These are phyloP conservation scores for Megamerina dolium DNA, from an alignment of 2,888 invertebrate species.

Conservation along the genomic window DNA sequence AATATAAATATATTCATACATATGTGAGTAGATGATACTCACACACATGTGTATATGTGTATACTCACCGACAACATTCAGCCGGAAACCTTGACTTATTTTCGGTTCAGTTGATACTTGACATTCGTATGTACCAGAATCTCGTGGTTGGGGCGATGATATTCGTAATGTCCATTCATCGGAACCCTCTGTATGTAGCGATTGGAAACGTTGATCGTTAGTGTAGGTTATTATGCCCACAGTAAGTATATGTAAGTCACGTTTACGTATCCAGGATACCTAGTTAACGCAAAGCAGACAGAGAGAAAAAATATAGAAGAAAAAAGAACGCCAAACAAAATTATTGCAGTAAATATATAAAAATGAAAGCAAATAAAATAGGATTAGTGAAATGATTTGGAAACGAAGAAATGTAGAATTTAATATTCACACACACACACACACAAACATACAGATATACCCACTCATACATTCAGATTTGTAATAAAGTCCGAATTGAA, in stretches of 20 bases:
- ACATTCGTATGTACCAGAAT: conserved; percentile 68
- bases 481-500: too few relatives aligned
- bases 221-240: conserved; percentile 68
- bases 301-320: conserved; percentile 11
- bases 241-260: conserved; percentile 60
- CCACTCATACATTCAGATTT: too few relatives aligned
- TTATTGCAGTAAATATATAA: too few relatives aligned
- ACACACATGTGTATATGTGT: too few relatives aligned
- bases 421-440: too few relatives aligned
- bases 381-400: too few relatives aligned
- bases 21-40: too few relatives aligned
- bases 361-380: too few relatives aligned
- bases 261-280: conserved; percentile 74
- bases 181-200: conserved; percentile 63
- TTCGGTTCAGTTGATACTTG: conserved; percentile 75
- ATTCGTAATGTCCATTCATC: conserved; percentile 69
- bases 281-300: conserved; percentile 8
- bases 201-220: conserved; percentile 67
- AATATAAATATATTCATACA: too few relatives aligned
- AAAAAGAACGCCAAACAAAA: too few relatives aligned
- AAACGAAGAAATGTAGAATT: too few relatives aligned
- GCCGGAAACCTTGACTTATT: conserved; percentile 34
- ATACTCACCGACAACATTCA: conserved; percentile 3
- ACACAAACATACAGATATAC: too few relatives aligned
- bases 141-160: conserved; percentile 62